Evolutionary conservation across 1,140 invertebrate species (phyloP).

Genomic region (Marisa cornuarietis): DNA sequence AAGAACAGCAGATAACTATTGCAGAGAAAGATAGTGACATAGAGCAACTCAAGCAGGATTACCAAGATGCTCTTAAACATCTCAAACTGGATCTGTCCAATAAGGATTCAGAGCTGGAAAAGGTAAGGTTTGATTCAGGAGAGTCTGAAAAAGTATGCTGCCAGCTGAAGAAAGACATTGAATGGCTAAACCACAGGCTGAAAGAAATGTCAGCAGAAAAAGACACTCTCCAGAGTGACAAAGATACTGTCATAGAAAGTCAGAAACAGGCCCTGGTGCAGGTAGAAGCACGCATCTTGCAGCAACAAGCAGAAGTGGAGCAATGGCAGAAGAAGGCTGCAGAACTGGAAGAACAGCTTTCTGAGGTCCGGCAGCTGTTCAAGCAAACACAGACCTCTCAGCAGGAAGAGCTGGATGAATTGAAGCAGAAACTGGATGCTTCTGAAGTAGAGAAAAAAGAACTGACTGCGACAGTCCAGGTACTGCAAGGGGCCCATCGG

Average conservation of each 20-base stretch:
- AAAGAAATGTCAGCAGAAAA: conserved; percentile 28
- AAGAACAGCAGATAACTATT: conserved; percentile 34
- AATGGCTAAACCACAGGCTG: conserved; percentile 34
- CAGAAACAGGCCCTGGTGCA: conserved; percentile 20
- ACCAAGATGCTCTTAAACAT: not conserved
- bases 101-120: conserved; percentile 8
- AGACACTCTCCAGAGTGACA: conserved; percentile 16
- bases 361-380: conserved; percentile 4
- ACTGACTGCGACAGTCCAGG: conserved; percentile 9
- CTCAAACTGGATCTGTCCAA: conserved; percentile 3
- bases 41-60: conserved; percentile 13
- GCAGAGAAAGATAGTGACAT: conserved; percentile 28
- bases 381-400: conserved; percentile 10
- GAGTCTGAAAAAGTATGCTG: conserved; percentile 53
- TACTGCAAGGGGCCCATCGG: not conserved
- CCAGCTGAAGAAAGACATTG: conserved; percentile 46
- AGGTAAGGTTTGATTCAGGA: conserved; percentile 36
- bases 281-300: conserved; percentile 5
- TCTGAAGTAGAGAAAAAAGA: conserved; percentile 33
- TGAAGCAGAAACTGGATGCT: not conserved
- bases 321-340: conserved; percentile 28
- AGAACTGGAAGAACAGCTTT: conserved; percentile 23
- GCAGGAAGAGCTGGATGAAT: conserved; percentile 12
- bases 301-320: conserved; percentile 21
- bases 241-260: conserved; percentile 26